phyloP scores from a whole-genome alignment of 2,113 vertebrate species.

The Peromyscus californicus region DNA sequence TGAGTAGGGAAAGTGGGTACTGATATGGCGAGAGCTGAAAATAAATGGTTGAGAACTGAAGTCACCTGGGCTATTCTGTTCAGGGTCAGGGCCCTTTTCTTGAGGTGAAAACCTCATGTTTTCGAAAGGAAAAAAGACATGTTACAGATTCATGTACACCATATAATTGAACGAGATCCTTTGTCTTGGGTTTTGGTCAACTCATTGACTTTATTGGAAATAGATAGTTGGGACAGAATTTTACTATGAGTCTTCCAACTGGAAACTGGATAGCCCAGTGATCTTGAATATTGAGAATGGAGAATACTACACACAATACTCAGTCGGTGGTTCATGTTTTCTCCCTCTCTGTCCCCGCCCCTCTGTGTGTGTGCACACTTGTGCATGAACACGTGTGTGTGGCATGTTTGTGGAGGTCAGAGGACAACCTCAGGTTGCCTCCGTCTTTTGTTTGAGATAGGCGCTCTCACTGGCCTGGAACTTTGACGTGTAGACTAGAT shows the following conservation, averaged over 20 bases:
- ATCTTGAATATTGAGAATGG: not conserved
- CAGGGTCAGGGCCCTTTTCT: not conserved
- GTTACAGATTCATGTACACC: not conserved
- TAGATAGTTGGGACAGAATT: not conserved
- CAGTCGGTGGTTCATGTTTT: not conserved
- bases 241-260: not conserved
- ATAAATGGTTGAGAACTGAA: not conserved
- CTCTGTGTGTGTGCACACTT: not conserved
- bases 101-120: not conserved
- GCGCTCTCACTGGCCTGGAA: not conserved
- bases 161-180: not conserved
- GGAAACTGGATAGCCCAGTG: not conserved
- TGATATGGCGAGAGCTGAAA: accelerated
- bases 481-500: not conserved
- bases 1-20: accelerated
- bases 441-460: not conserved
- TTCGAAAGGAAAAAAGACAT: not conserved
- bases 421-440: not conserved
- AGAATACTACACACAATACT: not conserved
- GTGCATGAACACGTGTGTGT: not conserved
- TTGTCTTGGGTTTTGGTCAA: not conserved
- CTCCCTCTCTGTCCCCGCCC: not conserved
- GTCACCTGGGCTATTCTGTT: not conserved
- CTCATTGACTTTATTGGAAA: conserved; percentile 14
- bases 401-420: not conserved